Evolutionary conservation across 2,888 invertebrate species (phyloP).

Genomic region (Rotaria socialis): DNA sequence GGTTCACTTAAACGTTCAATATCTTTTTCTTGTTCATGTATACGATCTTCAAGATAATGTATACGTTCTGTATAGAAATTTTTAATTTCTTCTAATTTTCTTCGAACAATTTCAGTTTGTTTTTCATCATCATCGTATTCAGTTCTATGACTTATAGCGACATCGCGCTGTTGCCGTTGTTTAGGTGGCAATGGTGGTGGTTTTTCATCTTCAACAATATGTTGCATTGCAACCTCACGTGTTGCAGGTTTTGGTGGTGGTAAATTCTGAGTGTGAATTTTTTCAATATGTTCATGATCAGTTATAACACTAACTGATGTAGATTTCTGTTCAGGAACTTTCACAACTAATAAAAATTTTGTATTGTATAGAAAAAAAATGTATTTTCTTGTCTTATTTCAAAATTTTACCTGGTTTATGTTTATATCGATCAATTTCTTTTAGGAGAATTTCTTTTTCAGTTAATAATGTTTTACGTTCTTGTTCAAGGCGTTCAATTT

Average conservation of each 20-base stretch:
- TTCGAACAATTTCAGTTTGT: conserved; percentile 38
- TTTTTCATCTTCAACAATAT: conserved; percentile 41
- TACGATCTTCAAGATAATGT: conserved; percentile 20
- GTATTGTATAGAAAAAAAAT: not conserved
- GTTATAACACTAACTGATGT: conserved; percentile 28
- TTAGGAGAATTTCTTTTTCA: conserved; percentile 3
- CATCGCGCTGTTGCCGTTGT: conserved; percentile 38
- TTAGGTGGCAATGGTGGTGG: conserved; percentile 24
- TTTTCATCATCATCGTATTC: conserved; percentile 38
- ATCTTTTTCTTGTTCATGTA: conserved; percentile 33
- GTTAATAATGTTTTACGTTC: not conserved
- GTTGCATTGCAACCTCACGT: conserved; percentile 45
- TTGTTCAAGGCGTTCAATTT: conserved; percentile 23
- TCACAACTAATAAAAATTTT: not conserved
- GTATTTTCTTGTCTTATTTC: not conserved
- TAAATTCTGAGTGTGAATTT: conserved; percentile 32
- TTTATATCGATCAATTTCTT: conserved; percentile 36
- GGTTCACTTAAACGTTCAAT: conserved; percentile 13
- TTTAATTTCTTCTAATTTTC: conserved; percentile 44
- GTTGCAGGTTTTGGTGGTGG: conserved; percentile 30
- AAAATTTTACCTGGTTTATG: not conserved
- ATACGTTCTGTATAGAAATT: conserved; percentile 29
- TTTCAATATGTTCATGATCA: conserved; percentile 38
- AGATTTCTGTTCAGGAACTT: conserved; percentile 40
- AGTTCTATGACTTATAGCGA: conserved; percentile 45